Conservation (phyloP, 1,140 invertebrate genomes). For the Pseudomyrmex gracilis region DNA sequence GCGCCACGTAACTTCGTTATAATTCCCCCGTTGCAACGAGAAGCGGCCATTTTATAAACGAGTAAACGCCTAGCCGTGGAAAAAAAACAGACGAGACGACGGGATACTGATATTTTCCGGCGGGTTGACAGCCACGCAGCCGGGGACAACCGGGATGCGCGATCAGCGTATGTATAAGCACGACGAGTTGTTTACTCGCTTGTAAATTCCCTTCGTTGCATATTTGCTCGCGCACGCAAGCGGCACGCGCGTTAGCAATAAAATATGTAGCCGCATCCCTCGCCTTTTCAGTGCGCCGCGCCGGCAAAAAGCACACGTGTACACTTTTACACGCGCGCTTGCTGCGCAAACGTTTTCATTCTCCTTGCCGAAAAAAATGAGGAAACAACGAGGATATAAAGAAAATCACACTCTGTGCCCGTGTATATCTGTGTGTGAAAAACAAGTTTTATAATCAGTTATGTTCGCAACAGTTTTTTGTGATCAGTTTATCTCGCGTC, state of each 20-base stretch:
- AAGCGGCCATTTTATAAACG: constrained; percentile 17
- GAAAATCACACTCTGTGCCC: background rate
- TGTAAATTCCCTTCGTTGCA: constrained; percentile 33
- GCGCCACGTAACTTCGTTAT: background rate
- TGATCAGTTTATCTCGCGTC: background rate
- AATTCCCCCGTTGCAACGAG: constrained; percentile 14
- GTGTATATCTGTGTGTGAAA: no score
- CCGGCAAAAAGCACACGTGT: background rate
- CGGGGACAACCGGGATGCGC: constrained; percentile 6
- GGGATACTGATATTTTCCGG: constrained; percentile 28
- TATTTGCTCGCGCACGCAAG: constrained; percentile 28
- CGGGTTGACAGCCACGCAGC: constrained; percentile 7
- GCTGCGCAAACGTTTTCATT: constrained; percentile 47
- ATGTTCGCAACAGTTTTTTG: background rate
- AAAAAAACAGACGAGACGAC: background rate
- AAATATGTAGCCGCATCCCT: constrained; percentile 10
- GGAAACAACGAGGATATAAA: background rate
- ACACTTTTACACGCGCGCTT: background rate
- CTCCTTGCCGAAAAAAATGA: background rate
- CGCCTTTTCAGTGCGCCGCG: background rate
- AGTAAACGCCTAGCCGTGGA: background rate
- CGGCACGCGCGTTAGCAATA: constrained; percentile 2
- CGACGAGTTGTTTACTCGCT: constrained; percentile 33
- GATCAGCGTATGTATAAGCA: constrained; percentile 41
- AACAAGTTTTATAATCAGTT: constrained; percentile 1